Percentiles rank a stretch among this genome's conserved stretches.
Conservation (phyloP, 2,113 vertebrate genomes). For the Dicaeum eximium region DNA sequence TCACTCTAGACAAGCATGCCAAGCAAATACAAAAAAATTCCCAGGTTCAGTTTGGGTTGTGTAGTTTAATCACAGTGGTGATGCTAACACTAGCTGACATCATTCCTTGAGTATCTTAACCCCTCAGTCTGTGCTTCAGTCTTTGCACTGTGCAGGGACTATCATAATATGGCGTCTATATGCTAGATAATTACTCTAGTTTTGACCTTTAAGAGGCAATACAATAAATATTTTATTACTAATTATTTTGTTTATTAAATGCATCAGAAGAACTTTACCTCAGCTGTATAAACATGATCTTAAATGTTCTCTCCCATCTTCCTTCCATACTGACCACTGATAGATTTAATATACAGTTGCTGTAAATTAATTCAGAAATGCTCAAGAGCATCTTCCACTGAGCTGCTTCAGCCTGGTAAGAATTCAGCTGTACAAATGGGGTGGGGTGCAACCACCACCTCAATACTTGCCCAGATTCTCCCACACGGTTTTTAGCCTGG, state of each 20-base stretch:
- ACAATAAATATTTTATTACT: not conserved
- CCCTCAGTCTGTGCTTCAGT: not conserved
- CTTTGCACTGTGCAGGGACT: not conserved
- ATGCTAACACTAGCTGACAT: not conserved
- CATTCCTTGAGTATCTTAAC: not conserved
- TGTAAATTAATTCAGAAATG: not conserved
- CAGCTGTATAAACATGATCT: not conserved
- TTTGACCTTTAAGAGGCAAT: not conserved
- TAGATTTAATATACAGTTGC: not conserved
- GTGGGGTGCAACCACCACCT: not conserved
- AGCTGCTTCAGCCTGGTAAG: not conserved
- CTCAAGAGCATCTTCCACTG: not conserved
- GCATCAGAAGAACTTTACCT: not conserved
- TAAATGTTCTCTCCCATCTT: not conserved
- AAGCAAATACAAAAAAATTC: not conserved
- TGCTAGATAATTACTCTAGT: not conserved
- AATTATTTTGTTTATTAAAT: not conserved
- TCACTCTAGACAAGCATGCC: not conserved
- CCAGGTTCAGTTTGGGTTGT: not conserved
- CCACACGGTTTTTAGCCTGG: not conserved
- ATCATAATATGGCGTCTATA: not conserved
- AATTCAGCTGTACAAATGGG: not conserved
- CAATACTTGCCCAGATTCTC: not conserved
- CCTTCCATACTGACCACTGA: not conserved
- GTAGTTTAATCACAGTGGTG: not conserved